Base-by-base conservation (phyloP, 2,888 invertebrate genomes). In the Pharmacophagus antenor region DNA sequence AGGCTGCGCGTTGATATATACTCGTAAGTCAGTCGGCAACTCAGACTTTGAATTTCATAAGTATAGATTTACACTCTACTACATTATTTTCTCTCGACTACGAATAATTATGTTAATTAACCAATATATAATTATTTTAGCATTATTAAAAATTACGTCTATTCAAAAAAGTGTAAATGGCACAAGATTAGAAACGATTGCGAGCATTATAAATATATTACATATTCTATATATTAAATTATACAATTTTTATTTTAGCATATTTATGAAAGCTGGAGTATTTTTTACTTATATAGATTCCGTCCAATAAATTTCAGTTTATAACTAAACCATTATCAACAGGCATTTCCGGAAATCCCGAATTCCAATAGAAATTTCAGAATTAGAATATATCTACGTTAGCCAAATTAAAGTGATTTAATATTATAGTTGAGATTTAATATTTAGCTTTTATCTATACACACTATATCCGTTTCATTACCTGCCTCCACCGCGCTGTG, bases 341-440 rank as follows among this genome's bases (percentile, higher is more conserved):
- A 22, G 6, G 22, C 18, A 22, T 23, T 8, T 49, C 46, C 48
- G 48, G 25, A 8, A 25, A 8, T 23, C 25, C 2, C 8, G 25
- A 23, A 49, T 49, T 23, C 37, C 53, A 18, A 46, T 31, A 47
- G 49, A 62, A 15, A 49, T 23, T 49, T 20, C 25, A 25, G 22
- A 49, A 49, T 25, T 49, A 23, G 48, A 49, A 47, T 47, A 42
- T 17, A 42, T 3, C 17, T 17, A 42, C 17, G 18, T 17, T 2
- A 15, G 17, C 5, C 17, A 17, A 42, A 42, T 6, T 17, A 42
- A 2, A 4, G 15, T 4, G 17, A 42, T 17, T 42, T 42, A 42
- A 42, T 17, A 42, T 2, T n/a, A 7, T 37, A 5, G 7, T n/a
- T 17, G 42, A 42, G 17, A 42, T 17, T 17, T 42, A 17, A 1